Evolutionary conservation across 1,140 invertebrate genomes (phyloP), one percentile per base, ranked within the genome.

Genomic region (Zaprionus tsacasi): DNA sequence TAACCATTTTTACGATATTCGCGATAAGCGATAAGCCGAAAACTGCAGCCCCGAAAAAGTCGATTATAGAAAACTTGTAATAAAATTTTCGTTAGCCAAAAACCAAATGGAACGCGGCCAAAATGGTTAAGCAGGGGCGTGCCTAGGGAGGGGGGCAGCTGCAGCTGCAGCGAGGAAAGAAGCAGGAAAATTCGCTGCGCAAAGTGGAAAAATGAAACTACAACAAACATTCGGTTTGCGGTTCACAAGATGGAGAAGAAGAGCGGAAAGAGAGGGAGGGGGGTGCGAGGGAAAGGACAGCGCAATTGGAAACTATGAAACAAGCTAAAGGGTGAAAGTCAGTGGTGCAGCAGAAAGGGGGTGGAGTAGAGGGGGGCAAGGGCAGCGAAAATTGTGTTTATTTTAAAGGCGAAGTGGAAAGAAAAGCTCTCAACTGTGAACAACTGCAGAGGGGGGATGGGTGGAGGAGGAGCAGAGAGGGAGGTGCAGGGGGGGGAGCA

Each of bases 21-120:
- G 78, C 70, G 75, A 66, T 76, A 67, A 61, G 76, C 60, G 55
- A 30, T 30, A 30, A 30, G 35, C 17, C 57, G 38, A 55, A 54
- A 68, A 48, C 35, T 72, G 68, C 38, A 68, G 64, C 67, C 61
- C 61, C 82, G 60, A 45, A 76, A 76, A 85, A 85, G 82, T 86
- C 82, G 82, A 86, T 86, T 86, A 86, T 81, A 86, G 82, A 73
- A 86, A 86, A 86, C 69, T 86, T 86, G 82, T 86, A 86, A 86
- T 86, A 87, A 72, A 82, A 87, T 86, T 79, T 87, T 86, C 79
- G 82, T 87, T 82, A 82, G 75, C 78, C 75, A 25, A 65, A 83
- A 76, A 80, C 75, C 70, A 81, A 86, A 85, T 68, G 81, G 69
- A 82, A 79, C 73, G 81, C 73, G 63, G 76, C 67, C 58, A 69